A percentile compares a stretch with the other conserved stretches of the same genome.
These are phyloP conservation scores for Platycheirus albimanus DNA, from an alignment of 2,888 invertebrate species.

Conservation along the genomic window DNA sequence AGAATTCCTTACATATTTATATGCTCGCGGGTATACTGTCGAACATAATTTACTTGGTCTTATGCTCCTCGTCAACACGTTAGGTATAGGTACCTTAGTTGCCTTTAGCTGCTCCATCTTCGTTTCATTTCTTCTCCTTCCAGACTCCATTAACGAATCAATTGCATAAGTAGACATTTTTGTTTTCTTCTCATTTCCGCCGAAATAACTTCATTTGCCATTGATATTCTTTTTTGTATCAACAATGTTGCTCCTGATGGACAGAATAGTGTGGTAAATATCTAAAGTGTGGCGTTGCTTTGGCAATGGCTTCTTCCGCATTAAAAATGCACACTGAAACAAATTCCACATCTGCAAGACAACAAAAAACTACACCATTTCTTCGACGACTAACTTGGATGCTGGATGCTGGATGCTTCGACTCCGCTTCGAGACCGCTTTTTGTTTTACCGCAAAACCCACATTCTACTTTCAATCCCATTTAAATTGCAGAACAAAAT, in stretches of 20 bases:
- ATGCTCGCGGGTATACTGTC: too few species aligned
- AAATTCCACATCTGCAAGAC: slow-evolving; percentile 53
- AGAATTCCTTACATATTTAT: too few species aligned
- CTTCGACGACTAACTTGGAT: too few species aligned
- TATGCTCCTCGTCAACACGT: too few species aligned
- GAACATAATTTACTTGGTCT: too few species aligned
- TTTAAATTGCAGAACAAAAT: slow-evolving; percentile 71
- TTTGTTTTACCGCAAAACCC: slow-evolving; percentile 25
- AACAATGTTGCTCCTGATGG: slow-evolving; percentile 32
- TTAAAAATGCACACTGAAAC: slow-evolving; percentile 56
- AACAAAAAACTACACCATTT: slow-evolving; percentile 15
- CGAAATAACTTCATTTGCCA: slow-evolving; percentile 38
- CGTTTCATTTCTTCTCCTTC: too few species aligned
- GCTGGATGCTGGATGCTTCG: neutral
- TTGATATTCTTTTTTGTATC: slow-evolving; percentile 2
- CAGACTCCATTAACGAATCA: too few species aligned
- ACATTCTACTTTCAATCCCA: slow-evolving; percentile 47
- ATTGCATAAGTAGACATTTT: slow-evolving; percentile 10
- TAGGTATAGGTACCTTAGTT: too few species aligned
- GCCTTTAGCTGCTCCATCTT: too few species aligned
- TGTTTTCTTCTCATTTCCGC: neutral
- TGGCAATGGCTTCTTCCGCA: slow-evolving; percentile 43
- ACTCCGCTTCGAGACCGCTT: slow-evolving; percentile 27
- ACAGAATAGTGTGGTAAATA: slow-evolving; percentile 9
- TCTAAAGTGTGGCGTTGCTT: neutral